Evolutionary conservation across 2,113 vertebrate species (phyloP).

Genomic region (Dasyurus viverrinus): DNA sequence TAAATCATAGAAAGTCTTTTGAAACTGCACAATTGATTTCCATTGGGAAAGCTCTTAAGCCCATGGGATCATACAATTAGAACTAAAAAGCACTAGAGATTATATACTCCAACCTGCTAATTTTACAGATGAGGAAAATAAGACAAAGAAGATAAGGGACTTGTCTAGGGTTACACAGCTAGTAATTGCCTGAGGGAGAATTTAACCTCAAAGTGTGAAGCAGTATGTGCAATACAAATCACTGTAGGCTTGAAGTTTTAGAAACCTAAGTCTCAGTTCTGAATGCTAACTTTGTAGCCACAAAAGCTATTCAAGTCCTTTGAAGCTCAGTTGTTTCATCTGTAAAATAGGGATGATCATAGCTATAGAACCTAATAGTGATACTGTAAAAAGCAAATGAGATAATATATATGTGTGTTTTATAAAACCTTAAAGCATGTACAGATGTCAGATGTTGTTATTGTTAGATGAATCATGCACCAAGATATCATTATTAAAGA

Average conservation of each 20-base stretch:
- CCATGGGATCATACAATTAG: background rate
- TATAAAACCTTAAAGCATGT: background rate
- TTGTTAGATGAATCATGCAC: background rate
- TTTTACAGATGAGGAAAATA: background rate
- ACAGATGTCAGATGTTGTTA: background rate
- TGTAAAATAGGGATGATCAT: background rate
- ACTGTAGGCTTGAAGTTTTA: background rate
- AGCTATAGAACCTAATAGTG: background rate
- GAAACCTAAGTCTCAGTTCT: background rate
- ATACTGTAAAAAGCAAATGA: background rate
- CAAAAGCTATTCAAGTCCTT: background rate
- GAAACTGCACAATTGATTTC: background rate
- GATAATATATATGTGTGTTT: background rate
- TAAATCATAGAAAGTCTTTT: background rate
- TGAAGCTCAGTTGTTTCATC: background rate
- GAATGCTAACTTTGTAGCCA: background rate
- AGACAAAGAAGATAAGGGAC: background rate
- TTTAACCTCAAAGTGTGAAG: background rate
- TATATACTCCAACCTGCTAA: background rate
- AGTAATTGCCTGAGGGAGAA: background rate
- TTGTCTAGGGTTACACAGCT: background rate
- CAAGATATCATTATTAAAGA: too few relatives aligned
- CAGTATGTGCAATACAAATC: background rate
- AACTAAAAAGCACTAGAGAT: background rate
- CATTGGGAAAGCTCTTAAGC: background rate